Evolutionary conservation across 2,113 vertebrate species (phyloP).

Genomic region (Coturnix japonica): DNA sequence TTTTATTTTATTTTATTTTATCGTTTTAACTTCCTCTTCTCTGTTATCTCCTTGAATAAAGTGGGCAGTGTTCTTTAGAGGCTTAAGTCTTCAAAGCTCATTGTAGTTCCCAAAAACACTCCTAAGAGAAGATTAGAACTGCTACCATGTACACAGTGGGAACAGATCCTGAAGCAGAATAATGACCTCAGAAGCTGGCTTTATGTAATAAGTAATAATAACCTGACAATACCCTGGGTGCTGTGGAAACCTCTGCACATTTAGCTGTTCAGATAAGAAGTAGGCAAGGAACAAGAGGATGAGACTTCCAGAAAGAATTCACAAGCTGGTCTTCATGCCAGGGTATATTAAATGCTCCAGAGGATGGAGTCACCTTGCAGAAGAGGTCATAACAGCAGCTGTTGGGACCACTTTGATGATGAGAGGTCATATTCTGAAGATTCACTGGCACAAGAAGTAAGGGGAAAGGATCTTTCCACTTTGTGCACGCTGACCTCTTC

Average conservation of each 20-base stretch:
- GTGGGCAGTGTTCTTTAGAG: not conserved
- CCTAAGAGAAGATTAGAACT: not conserved
- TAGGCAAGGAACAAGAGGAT: not conserved
- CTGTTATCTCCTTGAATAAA: not conserved
- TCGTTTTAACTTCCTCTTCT: not conserved
- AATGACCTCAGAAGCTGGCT: not conserved
- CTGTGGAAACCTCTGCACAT: not conserved
- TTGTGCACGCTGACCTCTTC: not conserved
- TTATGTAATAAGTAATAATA: not conserved
- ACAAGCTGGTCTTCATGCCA: not conserved
- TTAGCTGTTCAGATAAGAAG: not conserved
- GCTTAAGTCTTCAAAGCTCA: not conserved
- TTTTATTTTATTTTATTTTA: too few relatives aligned
- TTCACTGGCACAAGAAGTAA: not conserved
- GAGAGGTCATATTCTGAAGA: not conserved
- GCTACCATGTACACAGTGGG: not conserved
- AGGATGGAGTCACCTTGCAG: not conserved
- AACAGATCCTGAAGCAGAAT: not conserved
- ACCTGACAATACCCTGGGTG: not conserved
- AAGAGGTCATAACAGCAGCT: not conserved
- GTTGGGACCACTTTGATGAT: not conserved
- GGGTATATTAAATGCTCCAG: not conserved
- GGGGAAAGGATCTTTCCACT: not conserved
- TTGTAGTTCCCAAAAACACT: not conserved
- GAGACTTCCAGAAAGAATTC: not conserved